A percentile compares a stretch with the other conserved stretches of the same genome.
These are phyloP conservation scores for Lanius ludovicianus DNA, from an alignment of 2,113 vertebrate species.

Conservation along the genomic window DNA sequence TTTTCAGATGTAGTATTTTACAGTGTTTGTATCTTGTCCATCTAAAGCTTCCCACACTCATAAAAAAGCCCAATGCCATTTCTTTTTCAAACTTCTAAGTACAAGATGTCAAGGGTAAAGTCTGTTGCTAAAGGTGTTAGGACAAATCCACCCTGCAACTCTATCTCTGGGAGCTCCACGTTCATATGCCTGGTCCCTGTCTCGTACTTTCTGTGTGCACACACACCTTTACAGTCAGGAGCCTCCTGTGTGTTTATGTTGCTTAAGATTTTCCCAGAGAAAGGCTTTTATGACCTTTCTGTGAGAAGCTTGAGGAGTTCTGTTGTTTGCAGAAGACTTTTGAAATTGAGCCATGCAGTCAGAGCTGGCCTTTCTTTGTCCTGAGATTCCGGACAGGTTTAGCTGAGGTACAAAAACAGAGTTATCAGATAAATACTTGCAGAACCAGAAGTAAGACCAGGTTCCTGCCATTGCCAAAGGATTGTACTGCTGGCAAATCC, in stretches of 20 bases:
- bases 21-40: neutral
- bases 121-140: neutral
- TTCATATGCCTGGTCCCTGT: neutral
- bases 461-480: neutral
- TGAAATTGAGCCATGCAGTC: neutral
- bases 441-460: neutral
- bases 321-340: slow-evolving; percentile 36
- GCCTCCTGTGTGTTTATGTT: neutral
- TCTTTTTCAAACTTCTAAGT: neutral
- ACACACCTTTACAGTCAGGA: neutral
- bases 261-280: neutral
- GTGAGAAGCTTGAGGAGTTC: neutral
- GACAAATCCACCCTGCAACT: neutral
- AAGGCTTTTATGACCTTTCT: slow-evolving; percentile 35
- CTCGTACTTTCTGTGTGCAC: neutral
- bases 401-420: neutral
- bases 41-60: neutral
- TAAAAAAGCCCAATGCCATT: neutral
- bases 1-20: neutral
- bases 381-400: neutral
- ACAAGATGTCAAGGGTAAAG: neutral
- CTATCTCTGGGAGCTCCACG: neutral
- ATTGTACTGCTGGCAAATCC: neutral
- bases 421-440: neutral
- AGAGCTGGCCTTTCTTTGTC: neutral